A percentile compares a stretch with the other conserved stretches of the same genome.
phyloP scores from a whole-genome alignment of 2,888 invertebrate genomes.

The Pristionchus arcanus region DNA sequence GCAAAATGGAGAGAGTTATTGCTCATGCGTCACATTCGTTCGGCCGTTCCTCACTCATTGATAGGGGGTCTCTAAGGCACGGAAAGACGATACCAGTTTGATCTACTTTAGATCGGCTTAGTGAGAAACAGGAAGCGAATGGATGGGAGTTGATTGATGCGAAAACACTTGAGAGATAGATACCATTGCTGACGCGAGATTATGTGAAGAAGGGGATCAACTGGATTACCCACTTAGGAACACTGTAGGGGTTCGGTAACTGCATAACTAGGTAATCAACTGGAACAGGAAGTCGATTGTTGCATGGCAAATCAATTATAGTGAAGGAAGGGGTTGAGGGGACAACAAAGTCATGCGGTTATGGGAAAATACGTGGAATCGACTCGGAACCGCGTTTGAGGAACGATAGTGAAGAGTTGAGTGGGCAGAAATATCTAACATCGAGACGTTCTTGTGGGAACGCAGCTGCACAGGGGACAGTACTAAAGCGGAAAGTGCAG shows the following conservation, averaged over 20 bases:
- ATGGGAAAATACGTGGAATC: too few relatives aligned
- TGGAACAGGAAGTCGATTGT: neutral
- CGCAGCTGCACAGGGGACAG: too few relatives aligned
- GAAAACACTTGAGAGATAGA: constrained; percentile 22
- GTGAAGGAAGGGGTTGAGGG: neutral
- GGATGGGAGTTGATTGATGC: neutral
- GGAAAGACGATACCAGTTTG: constrained; percentile 33
- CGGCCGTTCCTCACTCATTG: neutral
- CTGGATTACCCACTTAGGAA: constrained; percentile 23
- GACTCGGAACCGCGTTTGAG: too few relatives aligned
- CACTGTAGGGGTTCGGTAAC: neutral
- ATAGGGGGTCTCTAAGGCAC: neutral
- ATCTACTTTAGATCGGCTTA: constrained; percentile 8
- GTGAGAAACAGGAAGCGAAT: constrained; percentile 34
- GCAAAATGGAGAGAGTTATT: too few relatives aligned
- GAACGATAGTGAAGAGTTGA: too few relatives aligned
- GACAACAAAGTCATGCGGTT: neutral
- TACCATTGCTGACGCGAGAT: neutral
- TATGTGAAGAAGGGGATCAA: neutral
- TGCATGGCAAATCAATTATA: neutral
- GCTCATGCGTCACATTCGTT: too few relatives aligned
- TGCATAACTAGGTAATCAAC: neutral
- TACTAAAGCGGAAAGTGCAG: too few relatives aligned
- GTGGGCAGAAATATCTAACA: too few relatives aligned
- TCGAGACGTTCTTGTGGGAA: too few relatives aligned